Base-by-base conservation (phyloP, 2,888 invertebrate species). In the Coenonympha glycerion region DNA sequence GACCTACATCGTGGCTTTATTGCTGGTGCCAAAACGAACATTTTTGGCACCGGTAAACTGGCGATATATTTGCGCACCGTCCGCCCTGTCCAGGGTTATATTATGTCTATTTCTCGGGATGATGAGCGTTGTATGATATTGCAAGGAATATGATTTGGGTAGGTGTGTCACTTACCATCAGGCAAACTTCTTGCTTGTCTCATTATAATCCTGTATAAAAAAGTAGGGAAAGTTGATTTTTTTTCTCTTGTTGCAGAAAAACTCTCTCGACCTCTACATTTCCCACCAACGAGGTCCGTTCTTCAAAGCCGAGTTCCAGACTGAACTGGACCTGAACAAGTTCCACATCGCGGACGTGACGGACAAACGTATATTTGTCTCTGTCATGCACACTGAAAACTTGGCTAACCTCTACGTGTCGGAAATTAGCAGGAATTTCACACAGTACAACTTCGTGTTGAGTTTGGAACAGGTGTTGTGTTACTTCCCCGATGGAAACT, bases 291-390 rank as follows among this genome's bases (percentile, higher is more conserved):
- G 92, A 50, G 90, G 90, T 6, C 87, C 87, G 2, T 95, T 95
- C 75, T 79, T 89, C 49, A 89, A 89, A 63, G 94, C 95, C 0
- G 87, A 91, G 56, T 96, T 97, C 69, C 93, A 93, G 61, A 90
- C 92, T 0, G 90, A 91, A 58, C 71, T 92, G 40, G 89, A 91
- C 49, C 71, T 89, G 6, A 83, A 72, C 58, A 93, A 92, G 70
- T 95, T 92, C 74, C 94, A 93, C 72, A 91, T 97, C 42, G 94
- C 93, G 0, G 96, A 97, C 71, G 94, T 95, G 9, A 92, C 93
- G 0, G 92, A 92, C 62, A 91, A 92, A 64, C 90, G 93, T 78
- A 90, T 94, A 57, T 92, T 97, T 70, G 90, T 96, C 57, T 94
- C 95, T 63, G 93, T 94, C 46, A 92, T 93, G 73, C 95, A 96